Evolutionary conservation across 2,113 vertebrate species (phyloP), one percentile per base, ranked within the genome.

Genomic region (Notothenia coriiceps): DNA sequence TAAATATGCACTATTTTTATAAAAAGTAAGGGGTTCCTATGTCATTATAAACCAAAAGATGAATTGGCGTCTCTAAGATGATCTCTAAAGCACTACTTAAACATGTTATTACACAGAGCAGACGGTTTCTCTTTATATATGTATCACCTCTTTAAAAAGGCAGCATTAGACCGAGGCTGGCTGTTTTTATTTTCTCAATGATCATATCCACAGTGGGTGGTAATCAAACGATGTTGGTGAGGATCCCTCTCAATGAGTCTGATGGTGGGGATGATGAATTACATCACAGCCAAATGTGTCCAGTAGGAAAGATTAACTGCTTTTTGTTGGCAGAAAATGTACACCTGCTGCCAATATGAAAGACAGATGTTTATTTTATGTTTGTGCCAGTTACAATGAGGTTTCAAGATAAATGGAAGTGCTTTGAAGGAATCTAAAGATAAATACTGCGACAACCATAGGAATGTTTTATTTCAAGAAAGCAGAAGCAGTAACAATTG

Each of bases 321-420:
- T 75, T 70, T 63, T 63, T 78, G 66, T 22, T 70, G 79, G 80
- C 71, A 70, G 69, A 67, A 74, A 17, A 75, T 80, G 11, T 72
- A 17, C 25, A 2, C 9, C 62, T 51, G 35, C 80, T 87, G 88
- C 86, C 88, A 84, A 70, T 40, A 25, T 67, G 62, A 82, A 65
- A 79, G 84, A 77, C 75, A 80, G 90, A 86, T 88, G 74, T 87
- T 90, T 52, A 29, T 72, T 83, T 80, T 80, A 80, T 69, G 60
- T 51, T 88, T n/a, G 69, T 74, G 77, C 79, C 79, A 83, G 74
- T 22, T 51, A 55, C 46, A 83, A 57, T 49, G 59, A 79, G 69
- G 70, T 80, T 69, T 77, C 25, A 50, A 67, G 67, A 86, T 52
- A 66, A 80, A 84, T 70, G 63, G 22, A 56, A 59, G 56, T 8